These are phyloP conservation scores for Agonum fuliginosum DNA, from an alignment of 2,888 invertebrate genomes.

Conservation along the genomic window DNA sequence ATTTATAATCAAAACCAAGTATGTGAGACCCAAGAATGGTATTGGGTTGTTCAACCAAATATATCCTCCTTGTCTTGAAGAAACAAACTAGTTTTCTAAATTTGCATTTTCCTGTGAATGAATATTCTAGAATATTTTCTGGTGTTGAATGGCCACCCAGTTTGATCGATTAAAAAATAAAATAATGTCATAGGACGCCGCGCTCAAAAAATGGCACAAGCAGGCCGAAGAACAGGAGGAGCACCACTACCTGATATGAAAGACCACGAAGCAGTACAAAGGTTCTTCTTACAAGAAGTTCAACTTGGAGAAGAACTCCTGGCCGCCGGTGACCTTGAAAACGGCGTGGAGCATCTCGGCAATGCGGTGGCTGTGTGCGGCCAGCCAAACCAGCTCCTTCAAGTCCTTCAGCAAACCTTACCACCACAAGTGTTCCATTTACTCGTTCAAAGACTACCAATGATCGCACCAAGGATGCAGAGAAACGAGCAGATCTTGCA, in stretches of 20 bases:
- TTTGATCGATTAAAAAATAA: no score
- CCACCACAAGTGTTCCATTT: conserved; percentile 96
- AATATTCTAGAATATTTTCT: no score
- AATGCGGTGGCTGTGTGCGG: conserved; percentile 99
- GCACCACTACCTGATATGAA: conserved; percentile 87
- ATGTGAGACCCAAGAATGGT: no score
- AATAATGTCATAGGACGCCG: conserved; percentile 75
- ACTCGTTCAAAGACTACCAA: conserved; percentile 87
- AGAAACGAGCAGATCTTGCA: conserved; percentile 33
- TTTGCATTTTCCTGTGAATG: no score
- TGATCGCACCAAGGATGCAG: conserved; percentile 73
- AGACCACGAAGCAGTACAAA: conserved; percentile 95
- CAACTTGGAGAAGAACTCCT: conserved; percentile 95
- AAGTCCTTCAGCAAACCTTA: conserved; percentile 93
- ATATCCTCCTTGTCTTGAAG: no score
- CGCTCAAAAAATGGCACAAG: conserved; percentile 75
- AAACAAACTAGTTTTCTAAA: no score
- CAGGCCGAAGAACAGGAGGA: conserved; percentile 72
- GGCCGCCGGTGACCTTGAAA: conserved; percentile 89
- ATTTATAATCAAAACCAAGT: no score
- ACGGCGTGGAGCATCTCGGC: conserved; percentile 95
- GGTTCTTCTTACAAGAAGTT: conserved; percentile 83
- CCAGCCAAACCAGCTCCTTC: conserved; percentile 91
- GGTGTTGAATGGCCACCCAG: no score
- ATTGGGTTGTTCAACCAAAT: no score